Evolutionary conservation across 2,113 vertebrate species (phyloP).

Genomic region (Forbesichthys agassizii): DNA sequence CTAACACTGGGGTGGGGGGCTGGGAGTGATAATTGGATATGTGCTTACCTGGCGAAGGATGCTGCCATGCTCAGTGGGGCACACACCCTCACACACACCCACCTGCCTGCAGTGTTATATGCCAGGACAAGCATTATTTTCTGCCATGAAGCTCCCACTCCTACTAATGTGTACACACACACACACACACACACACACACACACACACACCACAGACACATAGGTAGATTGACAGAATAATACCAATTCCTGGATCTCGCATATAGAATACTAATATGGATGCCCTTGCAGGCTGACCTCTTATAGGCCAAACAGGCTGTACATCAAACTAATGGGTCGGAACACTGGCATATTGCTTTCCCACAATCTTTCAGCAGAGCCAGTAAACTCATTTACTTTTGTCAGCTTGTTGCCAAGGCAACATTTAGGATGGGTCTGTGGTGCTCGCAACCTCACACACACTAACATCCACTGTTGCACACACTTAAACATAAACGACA

Average conservation of each 20-base stretch:
- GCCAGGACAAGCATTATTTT: constrained; percentile 2
- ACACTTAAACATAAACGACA: constrained; percentile 17
- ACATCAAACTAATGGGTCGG: constrained; percentile 77
- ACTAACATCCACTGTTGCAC: constrained; percentile 31
- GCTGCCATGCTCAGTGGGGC: constrained; percentile 53
- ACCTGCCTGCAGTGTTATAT: constrained; percentile 34
- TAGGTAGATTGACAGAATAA: constrained; percentile 64
- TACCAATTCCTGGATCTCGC: constrained; percentile 63
- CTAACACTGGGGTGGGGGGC: constrained; percentile 29
- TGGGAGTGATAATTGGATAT: constrained; percentile 71
- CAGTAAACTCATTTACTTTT: constrained; percentile 75
- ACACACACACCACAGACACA: constrained; percentile 21
- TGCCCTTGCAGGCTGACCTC: constrained; percentile 76
- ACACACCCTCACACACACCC: constrained; percentile 22
- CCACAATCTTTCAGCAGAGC: constrained; percentile 72
- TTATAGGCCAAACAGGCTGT: constrained; percentile 77
- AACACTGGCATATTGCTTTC: constrained; percentile 77
- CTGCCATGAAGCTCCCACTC: background rate
- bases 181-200: constrained; percentile 12
- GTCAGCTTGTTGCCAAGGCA: constrained; percentile 77
- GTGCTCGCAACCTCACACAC: constrained; percentile 12
- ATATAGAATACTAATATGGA: constrained; percentile 72
- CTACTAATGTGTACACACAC: background rate
- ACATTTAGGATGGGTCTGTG: constrained; percentile 69
- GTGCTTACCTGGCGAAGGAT: constrained; percentile 69